Evolutionary conservation across 53 echinoderm and acorn worm species (phyloP).

Genomic region (Zoroaster sp.): DNA sequence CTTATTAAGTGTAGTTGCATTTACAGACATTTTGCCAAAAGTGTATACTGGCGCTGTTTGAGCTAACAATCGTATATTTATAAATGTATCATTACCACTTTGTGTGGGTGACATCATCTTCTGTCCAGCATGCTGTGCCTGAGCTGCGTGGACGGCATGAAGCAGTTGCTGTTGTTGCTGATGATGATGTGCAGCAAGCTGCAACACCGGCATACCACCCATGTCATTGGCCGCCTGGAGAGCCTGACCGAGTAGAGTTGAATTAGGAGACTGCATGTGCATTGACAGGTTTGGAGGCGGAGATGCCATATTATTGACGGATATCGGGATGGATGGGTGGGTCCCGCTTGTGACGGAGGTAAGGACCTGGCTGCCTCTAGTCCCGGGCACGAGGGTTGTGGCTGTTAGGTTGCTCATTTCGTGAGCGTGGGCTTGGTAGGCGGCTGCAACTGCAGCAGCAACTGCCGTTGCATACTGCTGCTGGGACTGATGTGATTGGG

Average conservation of each 20-base stretch:
- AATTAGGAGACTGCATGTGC: conserved; percentile 7
- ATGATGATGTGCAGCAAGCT: conserved; percentile 19
- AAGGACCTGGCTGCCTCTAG: not conserved
- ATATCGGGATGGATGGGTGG: not conserved
- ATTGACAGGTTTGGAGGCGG: too few relatives aligned
- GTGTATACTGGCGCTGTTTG: too few relatives aligned
- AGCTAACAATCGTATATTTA: too few relatives aligned
- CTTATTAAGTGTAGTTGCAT: too few relatives aligned
- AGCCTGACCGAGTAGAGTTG: conserved; percentile 28
- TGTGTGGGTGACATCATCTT: conserved; percentile 22
- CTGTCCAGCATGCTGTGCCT: not conserved
- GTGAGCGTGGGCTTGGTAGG: conserved; percentile 20
- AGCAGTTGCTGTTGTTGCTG: conserved; percentile 42
- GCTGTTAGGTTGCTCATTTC: not conserved
- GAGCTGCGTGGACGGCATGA: conserved; percentile 25
- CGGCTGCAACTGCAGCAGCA: conserved; percentile 23
- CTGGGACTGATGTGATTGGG: conserved; percentile 29
- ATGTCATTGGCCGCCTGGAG: conserved; percentile 36
- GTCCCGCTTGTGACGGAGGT: not conserved
- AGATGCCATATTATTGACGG: too few relatives aligned
- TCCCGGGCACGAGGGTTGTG: not conserved
- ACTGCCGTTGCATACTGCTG: conserved; percentile 55
- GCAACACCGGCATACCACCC: conserved; percentile 25
- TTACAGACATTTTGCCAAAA: too few relatives aligned
- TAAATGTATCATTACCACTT: too few relatives aligned